Percentiles rank a stretch among this genome's conserved stretches.
phyloP scores from a whole-genome alignment of 2,797 vertebrate genomes.

The Pantherophis vulpinus region DNA sequence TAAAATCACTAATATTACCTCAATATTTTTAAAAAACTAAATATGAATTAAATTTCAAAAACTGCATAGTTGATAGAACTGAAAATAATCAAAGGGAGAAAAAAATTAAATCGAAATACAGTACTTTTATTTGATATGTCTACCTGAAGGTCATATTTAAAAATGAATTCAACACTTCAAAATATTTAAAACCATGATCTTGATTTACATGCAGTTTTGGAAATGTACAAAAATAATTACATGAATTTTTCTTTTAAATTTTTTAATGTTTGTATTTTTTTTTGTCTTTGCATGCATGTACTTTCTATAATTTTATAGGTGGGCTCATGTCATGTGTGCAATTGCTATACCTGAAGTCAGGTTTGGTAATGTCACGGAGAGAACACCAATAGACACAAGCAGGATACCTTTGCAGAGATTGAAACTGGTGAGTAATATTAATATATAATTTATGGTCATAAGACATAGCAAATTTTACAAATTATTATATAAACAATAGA shows the following conservation, averaged over 20 bases:
- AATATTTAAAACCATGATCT: not conserved
- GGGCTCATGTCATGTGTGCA: slow-evolving; percentile 95
- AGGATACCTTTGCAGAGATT: slow-evolving; percentile 91
- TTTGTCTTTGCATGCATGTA: not conserved
- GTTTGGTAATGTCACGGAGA: slow-evolving; percentile 86
- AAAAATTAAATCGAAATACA: slow-evolving; percentile 13
- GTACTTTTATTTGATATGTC: slow-evolving; percentile 11
- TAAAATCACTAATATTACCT: slow-evolving; percentile 1
- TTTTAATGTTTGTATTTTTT: slow-evolving; percentile 33
- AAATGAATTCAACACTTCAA: slow-evolving; percentile 17
- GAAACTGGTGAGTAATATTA: slow-evolving; percentile 86
- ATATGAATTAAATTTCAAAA: not conserved
- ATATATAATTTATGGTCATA: not conserved
- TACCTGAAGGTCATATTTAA: slow-evolving; percentile 4
- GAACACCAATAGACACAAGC: slow-evolving; percentile 88
- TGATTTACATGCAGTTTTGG: not conserved
- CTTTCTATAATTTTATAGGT: slow-evolving; percentile 76
- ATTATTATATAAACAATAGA: not conserved
- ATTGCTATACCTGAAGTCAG: slow-evolving; percentile 91
- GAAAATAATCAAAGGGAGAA: not conserved
- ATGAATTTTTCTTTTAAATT: not conserved
- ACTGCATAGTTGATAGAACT: not conserved
- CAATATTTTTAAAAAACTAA: not conserved
- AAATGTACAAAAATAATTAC: not conserved
- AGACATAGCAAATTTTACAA: slow-evolving; percentile 8